Conservation (phyloP, 2,888 invertebrate genomes). For the Pollenia angustigena region DNA sequence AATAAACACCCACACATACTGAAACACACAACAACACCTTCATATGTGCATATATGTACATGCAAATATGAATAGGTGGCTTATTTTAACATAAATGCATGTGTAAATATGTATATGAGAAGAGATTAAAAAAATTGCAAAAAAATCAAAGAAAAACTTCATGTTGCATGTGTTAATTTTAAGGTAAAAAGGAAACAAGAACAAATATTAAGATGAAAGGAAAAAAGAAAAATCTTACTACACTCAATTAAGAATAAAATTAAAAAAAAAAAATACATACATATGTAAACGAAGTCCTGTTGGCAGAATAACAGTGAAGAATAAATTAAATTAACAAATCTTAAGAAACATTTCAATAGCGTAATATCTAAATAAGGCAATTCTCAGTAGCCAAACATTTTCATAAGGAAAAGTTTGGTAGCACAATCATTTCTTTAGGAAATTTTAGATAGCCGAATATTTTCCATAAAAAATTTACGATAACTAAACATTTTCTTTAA, state of each 20-base stretch:
- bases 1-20: not conserved
- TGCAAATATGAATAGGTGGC: not conserved
- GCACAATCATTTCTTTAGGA: no score
- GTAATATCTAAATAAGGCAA: no score
- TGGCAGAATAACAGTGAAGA: not conserved
- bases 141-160: not conserved
- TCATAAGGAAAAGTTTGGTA: no score
- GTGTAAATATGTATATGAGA: conserved; percentile 1
- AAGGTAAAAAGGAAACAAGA: conserved; percentile 41
- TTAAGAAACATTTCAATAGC: no score
- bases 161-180: conserved; percentile 42
- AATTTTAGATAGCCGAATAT: no score
- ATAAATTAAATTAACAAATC: no score
- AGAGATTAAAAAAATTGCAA: not conserved
- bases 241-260: conserved; percentile 63
- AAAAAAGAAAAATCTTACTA: conserved; percentile 13
- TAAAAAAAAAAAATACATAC: conserved; percentile 41
- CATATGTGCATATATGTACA: not conserved
- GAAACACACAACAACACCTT: not conserved
- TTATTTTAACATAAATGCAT: conserved; percentile 15
- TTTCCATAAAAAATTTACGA: no score
- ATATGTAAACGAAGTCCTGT: not conserved
- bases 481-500: no score
- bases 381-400: no score
- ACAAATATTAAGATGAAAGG: conserved; percentile 17